phyloP scores from a whole-genome alignment of 2,888 invertebrate species.

The Lasiommata megera region DNA sequence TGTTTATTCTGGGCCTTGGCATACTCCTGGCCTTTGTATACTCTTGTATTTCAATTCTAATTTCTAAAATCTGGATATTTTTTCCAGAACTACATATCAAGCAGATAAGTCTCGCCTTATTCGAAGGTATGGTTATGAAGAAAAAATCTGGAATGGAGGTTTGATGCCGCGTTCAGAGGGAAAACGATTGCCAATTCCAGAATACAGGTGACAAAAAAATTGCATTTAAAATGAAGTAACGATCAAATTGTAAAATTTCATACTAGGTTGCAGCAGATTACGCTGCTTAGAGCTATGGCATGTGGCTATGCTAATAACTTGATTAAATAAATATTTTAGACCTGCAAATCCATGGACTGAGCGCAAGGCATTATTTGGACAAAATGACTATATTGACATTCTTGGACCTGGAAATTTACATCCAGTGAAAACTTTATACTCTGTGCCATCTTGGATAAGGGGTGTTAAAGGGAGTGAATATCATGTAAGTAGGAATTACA shows the following conservation, averaged over 20 bases:
- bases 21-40: no score
- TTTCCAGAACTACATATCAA: slow-evolving; percentile 80
- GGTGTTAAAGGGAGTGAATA: slow-evolving; percentile 93
- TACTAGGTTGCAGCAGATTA: no score
- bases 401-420: slow-evolving; percentile 91
- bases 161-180: slow-evolving; percentile 84
- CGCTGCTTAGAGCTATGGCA: no score
- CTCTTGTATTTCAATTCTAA: no score
- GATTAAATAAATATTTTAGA: slow-evolving; percentile 52
- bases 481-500: slow-evolving; percentile 74
- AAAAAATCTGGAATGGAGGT: slow-evolving; percentile 84
- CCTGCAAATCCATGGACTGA: slow-evolving; percentile 89
- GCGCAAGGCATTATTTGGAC: slow-evolving; percentile 92
- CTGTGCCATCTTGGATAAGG: slow-evolving; percentile 93
- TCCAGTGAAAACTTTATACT: slow-evolving; percentile 91
- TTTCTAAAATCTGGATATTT: slow-evolving; percentile 3
- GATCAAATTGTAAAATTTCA: no score
- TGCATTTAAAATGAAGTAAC: no score
- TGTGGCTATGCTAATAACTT: no score
- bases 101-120: slow-evolving; percentile 83
- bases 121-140: slow-evolving; percentile 87
- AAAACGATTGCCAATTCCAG: slow-evolving; percentile 83
- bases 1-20: neutral
- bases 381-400: slow-evolving; percentile 98
- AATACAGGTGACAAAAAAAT: no score